Evolutionary conservation across 2,113 vertebrate species (phyloP).

Genomic region (Ailurus styani): DNA sequence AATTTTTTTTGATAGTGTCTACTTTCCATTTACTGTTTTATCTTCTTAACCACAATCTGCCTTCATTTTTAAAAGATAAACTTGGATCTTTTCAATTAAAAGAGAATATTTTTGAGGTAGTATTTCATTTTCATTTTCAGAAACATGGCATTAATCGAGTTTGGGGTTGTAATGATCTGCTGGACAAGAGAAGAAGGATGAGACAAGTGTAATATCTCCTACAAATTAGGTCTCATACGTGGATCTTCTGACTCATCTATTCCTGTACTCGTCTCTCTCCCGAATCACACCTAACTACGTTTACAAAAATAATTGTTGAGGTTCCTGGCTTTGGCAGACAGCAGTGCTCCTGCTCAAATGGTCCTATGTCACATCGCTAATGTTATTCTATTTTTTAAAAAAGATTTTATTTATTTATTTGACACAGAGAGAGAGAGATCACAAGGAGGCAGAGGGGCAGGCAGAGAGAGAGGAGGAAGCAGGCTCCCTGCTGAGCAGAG

Average conservation of each 20-base stretch:
- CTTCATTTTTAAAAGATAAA: neutral
- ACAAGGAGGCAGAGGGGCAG: no score
- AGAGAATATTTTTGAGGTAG: conserved; percentile 18
- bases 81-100: neutral
- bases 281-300: neutral
- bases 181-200: neutral
- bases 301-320: conserved; percentile 5
- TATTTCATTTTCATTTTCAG: conserved; percentile 30
- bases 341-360: neutral
- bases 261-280: neutral
- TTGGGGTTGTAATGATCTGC: conserved; percentile 25
- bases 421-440: no score
- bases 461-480: no score
- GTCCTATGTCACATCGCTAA: neutral
- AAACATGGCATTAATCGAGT: neutral
- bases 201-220: conserved; percentile 63
- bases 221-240: conserved; percentile 42
- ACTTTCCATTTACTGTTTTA: neutral
- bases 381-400: neutral
- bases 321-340: neutral
- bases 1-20: no score
- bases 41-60: neutral
- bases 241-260: conserved; percentile 21
- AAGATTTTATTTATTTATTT: no score
- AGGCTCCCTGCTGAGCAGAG: no score